A percentile compares a stretch with the other conserved stretches of the same genome.
Evolutionary conservation across 1,140 invertebrate genomes (phyloP).

Genomic region (Psix sp.): DNA sequence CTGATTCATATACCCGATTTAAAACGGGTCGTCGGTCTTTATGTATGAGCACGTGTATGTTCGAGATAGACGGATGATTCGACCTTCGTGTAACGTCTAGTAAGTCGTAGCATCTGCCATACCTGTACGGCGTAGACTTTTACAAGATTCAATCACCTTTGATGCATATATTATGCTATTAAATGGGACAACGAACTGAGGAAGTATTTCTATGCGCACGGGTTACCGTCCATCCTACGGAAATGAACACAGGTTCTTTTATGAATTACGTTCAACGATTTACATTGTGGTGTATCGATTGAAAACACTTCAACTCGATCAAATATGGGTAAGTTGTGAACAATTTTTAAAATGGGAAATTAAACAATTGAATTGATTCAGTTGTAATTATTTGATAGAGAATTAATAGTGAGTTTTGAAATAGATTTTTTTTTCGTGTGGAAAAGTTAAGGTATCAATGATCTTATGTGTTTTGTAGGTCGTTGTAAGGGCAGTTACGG

Average conservation of each 20-base stretch:
- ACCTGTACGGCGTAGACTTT: constrained; percentile 45
- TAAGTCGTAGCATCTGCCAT: constrained; percentile 46
- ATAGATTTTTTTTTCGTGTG: too few relatives aligned
- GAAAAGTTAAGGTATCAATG: too few relatives aligned
- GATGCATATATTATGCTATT: constrained; percentile 38
- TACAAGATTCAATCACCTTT: constrained; percentile 50
- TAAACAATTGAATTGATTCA: too few relatives aligned
- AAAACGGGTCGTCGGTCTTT: constrained; percentile 46
- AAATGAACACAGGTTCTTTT: constrained; percentile 46
- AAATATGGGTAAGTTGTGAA: too few relatives aligned
- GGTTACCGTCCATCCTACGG: constrained; percentile 20
- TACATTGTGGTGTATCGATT: constrained; percentile 1
- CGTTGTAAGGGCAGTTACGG: too few relatives aligned
- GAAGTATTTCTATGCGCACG: constrained; percentile 25
- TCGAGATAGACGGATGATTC: constrained; percentile 47
- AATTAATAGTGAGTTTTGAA: too few relatives aligned
- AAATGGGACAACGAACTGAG: constrained; percentile 48
- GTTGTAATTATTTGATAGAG: too few relatives aligned
- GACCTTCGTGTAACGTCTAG: constrained; percentile 50
- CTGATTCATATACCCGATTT: too few relatives aligned
- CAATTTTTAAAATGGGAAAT: too few relatives aligned
- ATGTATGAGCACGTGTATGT: constrained; percentile 37
- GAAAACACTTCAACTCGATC: too few relatives aligned
- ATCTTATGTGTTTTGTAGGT: too few relatives aligned
- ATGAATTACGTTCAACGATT: constrained; percentile 9